These are phyloP conservation scores for Cecropterus lyciades DNA, from an alignment of 1,140 invertebrate species.

Conservation along the genomic window DNA sequence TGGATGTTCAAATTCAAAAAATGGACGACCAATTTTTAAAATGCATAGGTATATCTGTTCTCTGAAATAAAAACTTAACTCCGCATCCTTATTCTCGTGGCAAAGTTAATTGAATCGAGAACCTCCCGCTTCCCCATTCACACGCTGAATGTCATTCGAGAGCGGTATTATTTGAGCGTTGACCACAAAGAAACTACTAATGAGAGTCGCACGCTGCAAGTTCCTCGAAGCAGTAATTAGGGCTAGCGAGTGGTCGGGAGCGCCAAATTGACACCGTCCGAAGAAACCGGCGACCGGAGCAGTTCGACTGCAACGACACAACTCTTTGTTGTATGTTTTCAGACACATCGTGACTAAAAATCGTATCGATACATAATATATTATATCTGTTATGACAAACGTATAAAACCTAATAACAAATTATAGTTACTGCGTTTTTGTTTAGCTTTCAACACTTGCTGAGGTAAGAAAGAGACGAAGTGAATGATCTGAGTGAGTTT, in stretches of 20 bases:
- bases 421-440: too few species aligned
- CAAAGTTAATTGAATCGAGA: constrained; percentile 10
- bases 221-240: constrained; percentile 59
- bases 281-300: constrained; percentile 37
- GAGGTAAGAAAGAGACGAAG: too few species aligned
- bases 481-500: too few species aligned
- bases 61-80: background rate
- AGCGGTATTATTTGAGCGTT: constrained; percentile 28
- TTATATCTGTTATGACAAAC: too few species aligned
- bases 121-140: constrained; percentile 22
- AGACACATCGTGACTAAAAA: too few species aligned
- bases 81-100: background rate
- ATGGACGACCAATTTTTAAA: background rate
- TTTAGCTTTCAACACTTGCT: too few species aligned
- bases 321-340: constrained; percentile 38
- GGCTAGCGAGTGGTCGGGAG: constrained; percentile 43
- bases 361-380: too few species aligned
- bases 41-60: background rate
- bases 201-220: constrained; percentile 46
- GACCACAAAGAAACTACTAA: constrained; percentile 48
- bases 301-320: constrained; percentile 30
- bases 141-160: constrained; percentile 22
- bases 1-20: too few species aligned
- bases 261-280: constrained; percentile 57
- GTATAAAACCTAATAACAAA: too few species aligned